Evolutionary conservation across 2,113 vertebrate genomes (phyloP), one percentile per base, ranked within the genome.

Genomic region (Nestor notabilis): DNA sequence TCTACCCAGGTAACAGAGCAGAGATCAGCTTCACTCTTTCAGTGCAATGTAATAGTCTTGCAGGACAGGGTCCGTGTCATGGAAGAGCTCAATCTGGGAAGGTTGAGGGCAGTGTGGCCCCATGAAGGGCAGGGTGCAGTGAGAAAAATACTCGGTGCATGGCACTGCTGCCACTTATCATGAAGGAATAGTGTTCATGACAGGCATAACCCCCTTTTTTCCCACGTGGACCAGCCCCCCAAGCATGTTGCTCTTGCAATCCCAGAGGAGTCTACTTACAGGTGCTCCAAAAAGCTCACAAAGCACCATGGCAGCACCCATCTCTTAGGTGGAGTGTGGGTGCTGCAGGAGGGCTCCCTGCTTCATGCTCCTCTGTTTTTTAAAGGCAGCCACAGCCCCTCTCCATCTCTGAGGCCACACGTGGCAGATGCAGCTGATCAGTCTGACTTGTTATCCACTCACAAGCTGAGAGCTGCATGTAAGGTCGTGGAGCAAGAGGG

Each of bases 1-100:
- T 99, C n/a, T 99, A 99, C 74, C 99, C 99, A 91, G 99, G 99
- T 99, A 97, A 84, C 46, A 46, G 10, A 19, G 7, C 2, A n/a
- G 44, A 53, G 18, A 11, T 7, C 1, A 2, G 13, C 25, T 65
- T 47, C 4, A 0, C 15, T 39, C 7, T 37, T 49, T 24, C 15
- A 24, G 11, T 3, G 3, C 35, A 35, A 9, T 1, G 5, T 17
- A 44, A 1, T 1, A 10, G 53, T n/a, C 17, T 37, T 74, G 68
- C 13, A 74, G 28, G 25, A 58, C 8, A 23, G 69, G 13, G 13
- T 13, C 28, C 0, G 2, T 56, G 60, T 44, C 25, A 7, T 21
- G 33, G 60, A 44, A 52, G 2, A 77, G 18, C 20, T 24, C 14
- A 27, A 0, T 31, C 4, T 53, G 46, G 55, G 37, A 41, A 56